phyloP scores from a whole-genome alignment of 2,888 invertebrate species.

The Brachyptera risi region DNA sequence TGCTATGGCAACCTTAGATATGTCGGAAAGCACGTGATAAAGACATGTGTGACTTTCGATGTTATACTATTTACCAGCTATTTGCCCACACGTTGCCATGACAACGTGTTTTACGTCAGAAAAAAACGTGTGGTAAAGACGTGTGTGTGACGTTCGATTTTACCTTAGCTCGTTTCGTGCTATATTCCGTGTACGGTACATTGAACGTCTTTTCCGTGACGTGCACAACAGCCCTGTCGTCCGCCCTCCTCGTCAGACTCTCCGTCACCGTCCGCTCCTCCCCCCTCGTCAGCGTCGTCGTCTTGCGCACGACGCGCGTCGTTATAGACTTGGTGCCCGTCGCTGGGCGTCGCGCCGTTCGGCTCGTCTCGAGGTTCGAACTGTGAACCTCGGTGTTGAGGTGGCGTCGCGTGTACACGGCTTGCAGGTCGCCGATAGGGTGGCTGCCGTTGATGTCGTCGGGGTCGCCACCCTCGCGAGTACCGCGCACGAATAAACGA shows the following conservation, averaged over 20 bases:
- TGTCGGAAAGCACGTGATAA: too few species aligned
- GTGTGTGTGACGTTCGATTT: too few species aligned
- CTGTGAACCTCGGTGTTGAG: conserved; percentile 81
- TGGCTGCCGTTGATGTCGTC: conserved; percentile 49
- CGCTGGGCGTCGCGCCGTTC: conserved; percentile 73
- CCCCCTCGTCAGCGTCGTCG: conserved; percentile 81
- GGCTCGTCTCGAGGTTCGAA: conserved; percentile 77
- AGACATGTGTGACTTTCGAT: too few species aligned
- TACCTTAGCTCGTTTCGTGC: conserved; percentile 76
- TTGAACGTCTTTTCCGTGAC: conserved; percentile 35
- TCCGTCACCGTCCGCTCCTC: conserved; percentile 74
- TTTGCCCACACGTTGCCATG: too few species aligned
- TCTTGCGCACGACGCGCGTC: conserved; percentile 80
- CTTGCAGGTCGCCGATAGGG: conserved; percentile 60
- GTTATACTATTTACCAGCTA: too few species aligned
- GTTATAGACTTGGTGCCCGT: conserved; percentile 79
- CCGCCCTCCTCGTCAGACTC: conserved; percentile 43
- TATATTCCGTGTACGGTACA: conserved; percentile 38
- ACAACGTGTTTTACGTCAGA: too few species aligned
- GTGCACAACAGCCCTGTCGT: conserved; percentile 17
- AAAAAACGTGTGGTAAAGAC: too few species aligned
- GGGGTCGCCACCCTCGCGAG: conserved; percentile 59
- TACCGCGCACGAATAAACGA: conserved; percentile 73
- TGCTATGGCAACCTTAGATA: too few species aligned
- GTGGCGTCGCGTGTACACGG: conserved; percentile 76